A percentile compares a stretch with the other conserved stretches of the same genome.
These are phyloP conservation scores for Phortica variegata DNA, from an alignment of 1,140 invertebrate species.

Conservation along the genomic window DNA sequence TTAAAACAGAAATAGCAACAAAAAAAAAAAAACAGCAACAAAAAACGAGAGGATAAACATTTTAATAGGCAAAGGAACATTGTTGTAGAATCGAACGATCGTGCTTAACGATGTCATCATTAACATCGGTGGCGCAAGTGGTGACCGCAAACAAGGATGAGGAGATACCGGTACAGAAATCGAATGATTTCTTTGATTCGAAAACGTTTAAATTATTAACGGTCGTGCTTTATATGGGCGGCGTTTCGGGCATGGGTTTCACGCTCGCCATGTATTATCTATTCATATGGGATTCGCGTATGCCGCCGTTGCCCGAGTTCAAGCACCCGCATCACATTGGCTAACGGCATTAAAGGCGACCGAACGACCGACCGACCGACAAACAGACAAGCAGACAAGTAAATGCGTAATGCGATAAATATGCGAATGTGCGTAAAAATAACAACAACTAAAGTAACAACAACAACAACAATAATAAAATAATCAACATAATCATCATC, in stretches of 20 bases:
- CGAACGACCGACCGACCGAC: background rate
- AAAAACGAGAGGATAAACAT: constrained; percentile 8
- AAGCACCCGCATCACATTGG: constrained; percentile 54
- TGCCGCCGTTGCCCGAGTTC: constrained; percentile 50
- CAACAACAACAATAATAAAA: background rate
- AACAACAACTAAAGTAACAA: background rate
- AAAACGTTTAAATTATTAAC: constrained; percentile 45
- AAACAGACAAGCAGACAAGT: constrained; percentile 26
- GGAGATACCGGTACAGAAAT: constrained; percentile 44
- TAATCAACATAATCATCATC: too few relatives aligned
- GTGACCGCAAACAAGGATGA: constrained; percentile 47
- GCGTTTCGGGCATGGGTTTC: constrained; percentile 45
- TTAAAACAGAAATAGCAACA: constrained; percentile 19
- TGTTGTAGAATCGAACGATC: constrained; percentile 5
- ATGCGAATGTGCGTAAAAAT: too few relatives aligned
- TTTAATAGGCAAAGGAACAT: constrained; percentile 4
- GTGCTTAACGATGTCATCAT: constrained; percentile 3
- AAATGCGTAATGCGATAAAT: background rate
- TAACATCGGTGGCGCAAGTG: constrained; percentile 25
- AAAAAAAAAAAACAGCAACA: constrained; percentile 9
- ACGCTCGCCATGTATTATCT: constrained; percentile 48
- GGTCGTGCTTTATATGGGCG: constrained; percentile 44
- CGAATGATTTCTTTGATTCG: constrained; percentile 48
- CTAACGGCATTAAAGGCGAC: constrained; percentile 11
- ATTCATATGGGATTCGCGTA: constrained; percentile 52